Evolutionary conservation across 2,797 vertebrate genomes (phyloP).

Genomic region (Typhlichthys eigenmanni): DNA sequence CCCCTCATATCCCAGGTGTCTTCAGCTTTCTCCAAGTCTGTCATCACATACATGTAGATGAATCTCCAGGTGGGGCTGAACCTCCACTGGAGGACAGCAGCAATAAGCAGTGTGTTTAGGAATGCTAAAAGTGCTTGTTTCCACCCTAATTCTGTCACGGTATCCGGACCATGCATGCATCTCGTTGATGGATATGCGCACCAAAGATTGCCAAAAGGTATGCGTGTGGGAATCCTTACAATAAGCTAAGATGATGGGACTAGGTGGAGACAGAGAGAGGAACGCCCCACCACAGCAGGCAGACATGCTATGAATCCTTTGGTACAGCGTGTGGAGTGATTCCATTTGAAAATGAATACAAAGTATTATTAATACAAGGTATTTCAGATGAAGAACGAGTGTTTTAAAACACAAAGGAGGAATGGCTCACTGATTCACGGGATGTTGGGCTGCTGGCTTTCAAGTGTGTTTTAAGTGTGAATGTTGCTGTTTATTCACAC

Average conservation of each 20-base stretch:
- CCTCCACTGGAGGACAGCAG: conserved; percentile 16
- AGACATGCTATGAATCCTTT: conserved; percentile 20
- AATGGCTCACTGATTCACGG: conserved; percentile 40
- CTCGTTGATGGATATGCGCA: conserved; percentile 41
- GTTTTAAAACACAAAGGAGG: conserved; percentile 22
- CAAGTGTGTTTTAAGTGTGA: conserved; percentile 22
- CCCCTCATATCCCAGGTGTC: conserved; percentile 60
- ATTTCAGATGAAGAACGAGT: conserved; percentile 15
- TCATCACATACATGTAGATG: conserved; percentile 44
- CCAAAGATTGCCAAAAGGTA: conserved; percentile 32
- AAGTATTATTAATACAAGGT: no score
- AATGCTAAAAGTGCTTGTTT: conserved; percentile 54
- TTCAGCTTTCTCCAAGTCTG: conserved; percentile 42
- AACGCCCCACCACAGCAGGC: conserved; percentile 20
- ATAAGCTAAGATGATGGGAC: conserved; percentile 32
- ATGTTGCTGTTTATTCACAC: neutral
- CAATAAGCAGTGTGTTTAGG: conserved; percentile 52
- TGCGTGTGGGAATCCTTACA: conserved; percentile 31
- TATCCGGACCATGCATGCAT: conserved; percentile 28
- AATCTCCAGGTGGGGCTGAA: conserved; percentile 44
- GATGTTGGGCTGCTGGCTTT: conserved; percentile 19
- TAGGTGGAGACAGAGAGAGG: conserved; percentile 20
- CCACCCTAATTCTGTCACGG: conserved; percentile 34
- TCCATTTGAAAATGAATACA: conserved; percentile 9
- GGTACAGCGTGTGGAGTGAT: conserved; percentile 6